Evolutionary conservation across 2,888 invertebrate genomes (phyloP).

Genomic region (Epinotia brunnichana): DNA sequence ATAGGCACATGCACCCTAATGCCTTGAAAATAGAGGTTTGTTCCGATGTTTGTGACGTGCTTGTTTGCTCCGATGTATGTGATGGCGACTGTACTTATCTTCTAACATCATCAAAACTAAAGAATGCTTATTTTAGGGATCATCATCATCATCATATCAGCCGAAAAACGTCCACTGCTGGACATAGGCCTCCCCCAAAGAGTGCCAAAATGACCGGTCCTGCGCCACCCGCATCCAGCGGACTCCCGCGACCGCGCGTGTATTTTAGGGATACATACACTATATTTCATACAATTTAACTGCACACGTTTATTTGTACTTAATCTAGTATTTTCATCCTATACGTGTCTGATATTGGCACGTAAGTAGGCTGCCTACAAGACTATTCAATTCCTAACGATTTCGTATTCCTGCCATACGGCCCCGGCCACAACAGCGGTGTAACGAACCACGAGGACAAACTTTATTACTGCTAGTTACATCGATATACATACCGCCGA

Average conservation of each 20-base stretch:
- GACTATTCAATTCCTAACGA: conserved; percentile 20
- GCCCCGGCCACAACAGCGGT: conserved; percentile 48
- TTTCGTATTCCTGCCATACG: conserved; percentile 48
- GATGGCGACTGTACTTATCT: too few species aligned
- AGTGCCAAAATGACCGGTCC: too few species aligned
- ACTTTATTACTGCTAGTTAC: conserved; percentile 48
- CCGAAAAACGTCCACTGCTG: too few species aligned
- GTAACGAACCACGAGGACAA: conserved; percentile 57
- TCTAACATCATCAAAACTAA: neutral
- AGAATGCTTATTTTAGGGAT: neutral
- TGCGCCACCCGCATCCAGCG: too few species aligned
- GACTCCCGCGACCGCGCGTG: too few species aligned
- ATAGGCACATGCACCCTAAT: too few species aligned
- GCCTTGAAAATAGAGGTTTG: too few species aligned
- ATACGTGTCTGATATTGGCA: neutral
- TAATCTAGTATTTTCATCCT: conserved; percentile 2
- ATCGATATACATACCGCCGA: neutral
- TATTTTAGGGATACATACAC: too few species aligned
- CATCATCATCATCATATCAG: too few species aligned
- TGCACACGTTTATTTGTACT: neutral
- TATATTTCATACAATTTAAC: neutral
- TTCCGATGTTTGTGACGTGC: too few species aligned
- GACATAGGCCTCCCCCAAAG: too few species aligned
- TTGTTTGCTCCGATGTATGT: too few species aligned
- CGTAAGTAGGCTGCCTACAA: neutral